Evolutionary conservation across 2,888 invertebrate genomes (phyloP).

Genomic region (Clanis bilineata): DNA sequence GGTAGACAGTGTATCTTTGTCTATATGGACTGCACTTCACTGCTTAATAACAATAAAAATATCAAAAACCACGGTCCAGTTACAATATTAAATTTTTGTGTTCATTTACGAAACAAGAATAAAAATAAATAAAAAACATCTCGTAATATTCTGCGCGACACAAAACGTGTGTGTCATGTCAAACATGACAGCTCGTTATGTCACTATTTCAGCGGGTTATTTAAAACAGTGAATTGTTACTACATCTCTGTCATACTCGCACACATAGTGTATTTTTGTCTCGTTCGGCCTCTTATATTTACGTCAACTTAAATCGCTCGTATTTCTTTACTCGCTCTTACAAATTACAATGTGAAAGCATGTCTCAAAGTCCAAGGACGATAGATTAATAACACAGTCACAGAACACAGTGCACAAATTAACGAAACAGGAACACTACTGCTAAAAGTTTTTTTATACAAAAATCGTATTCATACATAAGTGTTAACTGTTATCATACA

Average conservation of each 20-base stretch:
- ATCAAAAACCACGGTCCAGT: too few relatives aligned
- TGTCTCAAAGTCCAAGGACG: conserved; percentile 15
- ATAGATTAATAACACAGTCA: not conserved
- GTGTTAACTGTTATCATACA: not conserved
- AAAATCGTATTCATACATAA: not conserved
- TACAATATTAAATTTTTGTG: too few relatives aligned
- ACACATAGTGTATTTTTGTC: not conserved
- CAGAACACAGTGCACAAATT: conserved; percentile 6
- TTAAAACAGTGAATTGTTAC: not conserved
- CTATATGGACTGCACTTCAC: too few relatives aligned
- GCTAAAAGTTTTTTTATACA: not conserved
- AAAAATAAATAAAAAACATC: too few relatives aligned
- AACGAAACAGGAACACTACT: not conserved
- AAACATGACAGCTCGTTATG: not conserved
- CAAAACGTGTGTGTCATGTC: not conserved
- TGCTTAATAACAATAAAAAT: too few relatives aligned
- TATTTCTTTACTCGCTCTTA: conserved; percentile 11
- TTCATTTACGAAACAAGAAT: not conserved
- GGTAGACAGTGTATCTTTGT: too few relatives aligned
- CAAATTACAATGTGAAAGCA: conserved; percentile 13
- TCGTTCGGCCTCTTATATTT: not conserved
- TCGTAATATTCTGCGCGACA: not conserved
- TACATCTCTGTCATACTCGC: not conserved
- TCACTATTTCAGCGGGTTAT: not conserved
- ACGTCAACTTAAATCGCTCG: conserved; percentile 8